Evolutionary conservation across 2,888 invertebrate genomes (phyloP).

Genomic region (Thymelicus acteon): DNA sequence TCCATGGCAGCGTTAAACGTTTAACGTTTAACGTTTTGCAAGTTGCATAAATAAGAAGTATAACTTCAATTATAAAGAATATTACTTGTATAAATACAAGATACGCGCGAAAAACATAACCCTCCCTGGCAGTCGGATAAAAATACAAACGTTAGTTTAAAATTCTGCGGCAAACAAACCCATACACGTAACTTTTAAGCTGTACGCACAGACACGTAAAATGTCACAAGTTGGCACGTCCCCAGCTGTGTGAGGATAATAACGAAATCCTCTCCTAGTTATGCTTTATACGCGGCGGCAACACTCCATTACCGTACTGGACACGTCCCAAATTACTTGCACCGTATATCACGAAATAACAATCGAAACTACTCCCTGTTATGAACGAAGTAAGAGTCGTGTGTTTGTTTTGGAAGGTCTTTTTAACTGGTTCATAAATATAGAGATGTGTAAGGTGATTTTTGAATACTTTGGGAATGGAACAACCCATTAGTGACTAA

Average conservation of each 20-base stretch:
- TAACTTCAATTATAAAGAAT: no score
- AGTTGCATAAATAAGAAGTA: no score
- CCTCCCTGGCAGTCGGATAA: no score
- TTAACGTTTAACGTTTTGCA: no score
- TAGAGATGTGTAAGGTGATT: conserved; percentile 5
- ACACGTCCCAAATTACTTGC: conserved; percentile 46
- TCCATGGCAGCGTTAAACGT: no score
- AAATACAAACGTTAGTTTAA: no score
- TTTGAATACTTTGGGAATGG: conserved; percentile 5
- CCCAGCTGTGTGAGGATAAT: conserved; percentile 61
- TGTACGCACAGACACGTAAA: conserved; percentile 53
- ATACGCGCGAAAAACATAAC: no score
- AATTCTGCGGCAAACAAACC: neutral
- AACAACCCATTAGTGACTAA: neutral
- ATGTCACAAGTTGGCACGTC: conserved; percentile 57
- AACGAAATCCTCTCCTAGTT: conserved; percentile 70
- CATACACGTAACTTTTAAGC: neutral
- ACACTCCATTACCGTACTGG: conserved; percentile 54
- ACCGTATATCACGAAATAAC: conserved; percentile 26
- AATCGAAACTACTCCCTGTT: conserved; percentile 12
- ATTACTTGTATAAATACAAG: no score
- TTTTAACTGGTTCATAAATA: conserved; percentile 4
- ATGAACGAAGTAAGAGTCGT: neutral
- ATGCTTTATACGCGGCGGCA: conserved; percentile 66
- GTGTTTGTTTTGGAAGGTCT: neutral